phyloP scores from a whole-genome alignment of 2,113 vertebrate genomes.

The Odontophorus gujanensis region DNA sequence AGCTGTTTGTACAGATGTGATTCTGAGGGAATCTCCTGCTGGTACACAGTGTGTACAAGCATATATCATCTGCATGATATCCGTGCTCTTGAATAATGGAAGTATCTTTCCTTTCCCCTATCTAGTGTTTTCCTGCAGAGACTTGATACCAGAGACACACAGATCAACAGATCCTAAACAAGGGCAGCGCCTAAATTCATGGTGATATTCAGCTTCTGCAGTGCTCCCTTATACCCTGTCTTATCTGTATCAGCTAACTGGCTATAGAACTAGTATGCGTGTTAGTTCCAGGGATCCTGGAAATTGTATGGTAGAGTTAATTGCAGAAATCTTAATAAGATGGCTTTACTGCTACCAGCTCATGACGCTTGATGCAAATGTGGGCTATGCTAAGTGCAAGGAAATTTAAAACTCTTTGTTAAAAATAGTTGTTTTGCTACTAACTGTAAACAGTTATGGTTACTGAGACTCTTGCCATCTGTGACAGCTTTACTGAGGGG shows the following conservation, averaged over 20 bases:
- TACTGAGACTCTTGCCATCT: not conserved
- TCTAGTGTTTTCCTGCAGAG: not conserved
- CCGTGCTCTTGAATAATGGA: conserved; percentile 3
- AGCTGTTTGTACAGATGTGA: conserved; percentile 63
- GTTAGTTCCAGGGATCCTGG: not conserved
- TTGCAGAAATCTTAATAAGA: not conserved
- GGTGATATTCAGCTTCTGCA: not conserved
- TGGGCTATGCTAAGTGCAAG: not conserved
- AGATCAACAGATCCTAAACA: not conserved
- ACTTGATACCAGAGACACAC: not conserved
- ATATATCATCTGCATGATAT: not conserved
- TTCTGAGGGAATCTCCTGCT: conserved; percentile 19
- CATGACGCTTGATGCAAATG: not conserved
- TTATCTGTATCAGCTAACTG: not conserved
- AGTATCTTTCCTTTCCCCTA: not conserved
- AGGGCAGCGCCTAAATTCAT: not conserved
- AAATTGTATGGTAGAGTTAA: not conserved
- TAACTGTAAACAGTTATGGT: not conserved
- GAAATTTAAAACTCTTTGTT: not conserved
- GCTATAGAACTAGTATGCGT: not conserved
- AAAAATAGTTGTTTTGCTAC: not conserved
- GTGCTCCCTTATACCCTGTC: not conserved
- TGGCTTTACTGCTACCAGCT: not conserved
- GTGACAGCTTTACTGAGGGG: not conserved
- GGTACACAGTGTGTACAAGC: not conserved